Base-by-base conservation (phyloP, 2,888 invertebrate genomes). In the Sphaerophoria taeniata region DNA sequence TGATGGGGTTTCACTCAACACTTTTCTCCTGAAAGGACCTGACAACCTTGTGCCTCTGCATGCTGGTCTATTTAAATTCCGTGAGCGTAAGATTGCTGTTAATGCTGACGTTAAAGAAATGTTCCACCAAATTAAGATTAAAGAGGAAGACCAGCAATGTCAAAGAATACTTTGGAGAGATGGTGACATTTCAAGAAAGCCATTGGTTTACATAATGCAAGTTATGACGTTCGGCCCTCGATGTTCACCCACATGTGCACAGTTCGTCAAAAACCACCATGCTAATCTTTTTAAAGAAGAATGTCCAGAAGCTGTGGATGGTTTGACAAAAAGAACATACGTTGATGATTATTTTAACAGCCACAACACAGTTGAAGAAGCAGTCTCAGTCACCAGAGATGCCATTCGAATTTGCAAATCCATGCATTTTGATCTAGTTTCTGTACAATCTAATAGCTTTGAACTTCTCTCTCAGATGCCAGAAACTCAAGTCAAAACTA, bases 151-250 rank as follows among this genome's bases (percentile, higher is more conserved):
- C 34, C 72, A 72, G 24, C 51, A 71, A 4, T 71, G 71, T 6
- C 74, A 73, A 24, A 70, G 71, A 3, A 33, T 81, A 7, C 6
- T 58, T 11, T 74, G 78, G 79, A 67, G 88, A 72, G 67, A 82
- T 36, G 88, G 88, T 14, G 33, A 33, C 33, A 55, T 6, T 33
- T 55, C 33, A 33, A 51, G 31, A 4, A 16, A 60, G 14, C 67
- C 71, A 0, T 36, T 49, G 34, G 33, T 75, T 0, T 87, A 87
- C 63, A 65, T 81, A 24, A 87, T 87, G 87, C 6, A 72, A 1
- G 75, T 85, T 2, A 85, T 87, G 87, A 88, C 79, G 39, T 87
- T 88, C 47, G 82, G 87, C 3, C 84, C 87, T 2, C 79, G 77
- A 9, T 87, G 87, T 82, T 73, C 73, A 12, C 73, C 80, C 0